Base-by-base conservation (phyloP, 2,113 vertebrate genomes). In the Pleuronectes platessa region DNA sequence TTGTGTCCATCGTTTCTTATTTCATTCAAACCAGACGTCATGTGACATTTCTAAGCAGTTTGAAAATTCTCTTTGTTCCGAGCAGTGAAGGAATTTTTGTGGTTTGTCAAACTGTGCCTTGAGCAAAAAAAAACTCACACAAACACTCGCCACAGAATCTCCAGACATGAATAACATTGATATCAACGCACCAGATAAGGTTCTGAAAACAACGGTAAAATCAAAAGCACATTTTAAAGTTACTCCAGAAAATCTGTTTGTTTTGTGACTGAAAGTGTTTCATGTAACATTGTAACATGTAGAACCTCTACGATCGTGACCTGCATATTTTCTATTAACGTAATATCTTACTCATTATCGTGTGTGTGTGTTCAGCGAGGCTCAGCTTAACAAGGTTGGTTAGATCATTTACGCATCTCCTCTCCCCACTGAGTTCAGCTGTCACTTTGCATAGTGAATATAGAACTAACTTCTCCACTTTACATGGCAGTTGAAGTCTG, bases 401-500 rank as follows among this genome's bases (percentile, higher is more conserved):
- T 68, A 40, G 76, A 89, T 90, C 66, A 71, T 69, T 88, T 62
- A 56, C 69, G 77, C 55, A 3, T 88, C 54, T 77, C 58, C 21
- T 76, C 31, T 69, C 55, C 63, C 23, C 18, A 5, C 56, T 9
- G 61, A 65, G 60, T 81, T 62, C 72, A 54, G 62, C 68, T 62
- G 63, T 71, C 56, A 76, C 74, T 90, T 88, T 88, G 84, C 86
- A 90, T 89, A 27, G 68, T 40, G 31, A 72, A 71, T 56, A 45
- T 56, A 45, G 31, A 76, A 67, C 45, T 56, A 55, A 68, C 61
- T 51, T 6, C 14, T 47, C 58, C 5, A 61, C 54, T 88, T 90
- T 86, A 77, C 88, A 84, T 79, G 70, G 71, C 84, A 77, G 81
- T 49, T 81, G 40, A 70, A 72, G 58, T 14, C 31, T 68, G 83